Base-by-base conservation (phyloP, 2,113 vertebrate genomes). In the Narcine bancroftii region DNA sequence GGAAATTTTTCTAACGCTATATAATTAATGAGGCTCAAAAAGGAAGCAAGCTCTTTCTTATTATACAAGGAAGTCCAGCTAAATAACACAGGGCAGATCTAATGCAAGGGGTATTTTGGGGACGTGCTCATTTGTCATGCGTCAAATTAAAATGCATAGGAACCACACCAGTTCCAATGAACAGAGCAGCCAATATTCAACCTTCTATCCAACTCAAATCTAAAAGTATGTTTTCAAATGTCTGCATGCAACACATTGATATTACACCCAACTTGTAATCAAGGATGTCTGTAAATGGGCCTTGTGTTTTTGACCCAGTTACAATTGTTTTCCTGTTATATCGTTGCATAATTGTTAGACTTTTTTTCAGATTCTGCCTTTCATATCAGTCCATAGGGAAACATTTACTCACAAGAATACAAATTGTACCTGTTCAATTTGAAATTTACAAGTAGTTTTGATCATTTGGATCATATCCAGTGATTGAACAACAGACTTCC, bases 11-110 rank as follows among this genome's bases (percentile, higher is more conserved):
- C 81, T 87, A 17, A 60, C 9, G 53, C 21, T 60, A 87, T 15
- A 87, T 87, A 87, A 87, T 87, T 87, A 36, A 87, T 87, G 53
- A 60, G 56, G 53, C 17, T 60, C 33, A 87, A 53, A 53, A 87
- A 87, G 81, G 81, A 87, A 63, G 81, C n/a, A 0, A 19, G 0
- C 33, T 60, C 5, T 53, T 56, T 83, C 10, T 87, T 87, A 21
- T n/a, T 33, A 63, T 56, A n/a, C 36, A 87, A 87, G 47, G 81
- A 85, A 85, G 50, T 56, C 53, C 50, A 60, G 33, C 77, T 10
- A 81, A 45, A 45, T 53, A 10, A 53, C 47, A 81, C 77, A 81
- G 33, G 33, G 81, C 53, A 63, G 81, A 63, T 11, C 81, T 60
- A 3, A 36, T 33, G 1, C 15, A n/a, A 56, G 50, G 81, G 33